phyloP scores from a whole-genome alignment of 2,797 vertebrate genomes.

The Allobates femoralis region DNA sequence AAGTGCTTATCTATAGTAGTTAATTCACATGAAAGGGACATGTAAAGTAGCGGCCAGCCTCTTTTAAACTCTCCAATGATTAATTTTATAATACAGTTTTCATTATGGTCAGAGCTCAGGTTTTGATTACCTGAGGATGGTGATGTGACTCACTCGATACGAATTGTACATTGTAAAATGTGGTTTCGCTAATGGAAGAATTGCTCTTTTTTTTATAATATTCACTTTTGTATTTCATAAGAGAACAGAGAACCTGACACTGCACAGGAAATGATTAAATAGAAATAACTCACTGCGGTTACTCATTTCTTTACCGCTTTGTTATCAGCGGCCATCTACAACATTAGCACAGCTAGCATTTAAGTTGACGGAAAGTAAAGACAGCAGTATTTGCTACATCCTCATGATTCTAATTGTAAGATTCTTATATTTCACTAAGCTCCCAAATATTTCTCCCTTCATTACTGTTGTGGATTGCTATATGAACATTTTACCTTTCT shows the following conservation, averaged over 20 bases:
- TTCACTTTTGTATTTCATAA: neutral
- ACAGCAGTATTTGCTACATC: neutral
- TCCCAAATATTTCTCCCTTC: neutral
- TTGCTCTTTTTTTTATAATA: neutral
- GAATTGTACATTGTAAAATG: neutral
- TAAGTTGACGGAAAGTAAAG: neutral
- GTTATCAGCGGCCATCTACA: conserved; percentile 10
- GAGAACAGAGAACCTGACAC: neutral
- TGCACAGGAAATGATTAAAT: neutral
- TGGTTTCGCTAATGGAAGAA: neutral
- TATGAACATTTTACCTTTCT: neutral
- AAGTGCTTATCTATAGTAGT: no score
- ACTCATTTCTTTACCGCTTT: neutral
- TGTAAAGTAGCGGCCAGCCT: no score
- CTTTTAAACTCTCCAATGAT: no score
- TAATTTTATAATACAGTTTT: no score
- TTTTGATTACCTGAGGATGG: no score
- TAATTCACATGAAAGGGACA: no score
- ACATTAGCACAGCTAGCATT: neutral
- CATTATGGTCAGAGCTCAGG: no score
- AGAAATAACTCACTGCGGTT: neutral
- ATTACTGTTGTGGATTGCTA: neutral
- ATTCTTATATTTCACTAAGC: neutral
- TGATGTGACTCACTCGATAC: no score
- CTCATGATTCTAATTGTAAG: neutral